These are phyloP conservation scores for Timema cristinae DNA, from an alignment of 2,888 invertebrate genomes.

Conservation along the genomic window DNA sequence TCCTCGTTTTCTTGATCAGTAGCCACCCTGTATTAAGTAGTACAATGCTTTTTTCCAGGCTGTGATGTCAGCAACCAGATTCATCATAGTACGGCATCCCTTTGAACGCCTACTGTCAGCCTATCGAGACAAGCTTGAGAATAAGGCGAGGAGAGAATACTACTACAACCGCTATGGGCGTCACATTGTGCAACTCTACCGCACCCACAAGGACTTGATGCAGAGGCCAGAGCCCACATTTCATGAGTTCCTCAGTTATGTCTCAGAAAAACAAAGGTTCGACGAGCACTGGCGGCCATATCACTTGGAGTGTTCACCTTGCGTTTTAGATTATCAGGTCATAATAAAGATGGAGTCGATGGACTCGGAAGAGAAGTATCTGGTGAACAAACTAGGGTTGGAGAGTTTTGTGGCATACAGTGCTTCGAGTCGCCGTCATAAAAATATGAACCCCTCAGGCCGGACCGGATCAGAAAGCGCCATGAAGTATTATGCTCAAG, in stretches of 20 bases:
- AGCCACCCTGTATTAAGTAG: background rate
- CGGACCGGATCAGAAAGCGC: constrained; percentile 39
- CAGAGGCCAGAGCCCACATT: constrained; percentile 43
- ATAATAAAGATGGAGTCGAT: constrained; percentile 50
- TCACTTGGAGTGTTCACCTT: constrained; percentile 48
- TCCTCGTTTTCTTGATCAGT: too few relatives aligned
- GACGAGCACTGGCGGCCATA: constrained; percentile 52
- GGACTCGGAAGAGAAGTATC: constrained; percentile 43
- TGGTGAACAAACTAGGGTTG: constrained; percentile 39
- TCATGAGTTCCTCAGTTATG: constrained; percentile 48
- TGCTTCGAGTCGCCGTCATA: constrained; percentile 22
- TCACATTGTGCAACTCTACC: constrained; percentile 40
- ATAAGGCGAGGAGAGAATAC: constrained; percentile 40
- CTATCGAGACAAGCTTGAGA: constrained; percentile 50
- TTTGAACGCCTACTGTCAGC: constrained; percentile 52
- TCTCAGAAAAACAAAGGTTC: constrained; percentile 41
- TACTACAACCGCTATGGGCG: constrained; percentile 42
- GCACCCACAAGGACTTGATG: constrained; percentile 32
- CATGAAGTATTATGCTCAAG: constrained; percentile 39
- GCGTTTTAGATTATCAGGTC: constrained; percentile 48
- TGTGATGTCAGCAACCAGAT: constrained; percentile 42
- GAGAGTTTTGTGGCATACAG: constrained; percentile 33
- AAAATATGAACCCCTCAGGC: constrained; percentile 38
- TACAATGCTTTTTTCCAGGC: constrained; percentile 27
- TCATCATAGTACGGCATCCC: constrained; percentile 51